phyloP scores from a whole-genome alignment of 2,888 invertebrate genomes.

The Acanthopleura granulata region DNA sequence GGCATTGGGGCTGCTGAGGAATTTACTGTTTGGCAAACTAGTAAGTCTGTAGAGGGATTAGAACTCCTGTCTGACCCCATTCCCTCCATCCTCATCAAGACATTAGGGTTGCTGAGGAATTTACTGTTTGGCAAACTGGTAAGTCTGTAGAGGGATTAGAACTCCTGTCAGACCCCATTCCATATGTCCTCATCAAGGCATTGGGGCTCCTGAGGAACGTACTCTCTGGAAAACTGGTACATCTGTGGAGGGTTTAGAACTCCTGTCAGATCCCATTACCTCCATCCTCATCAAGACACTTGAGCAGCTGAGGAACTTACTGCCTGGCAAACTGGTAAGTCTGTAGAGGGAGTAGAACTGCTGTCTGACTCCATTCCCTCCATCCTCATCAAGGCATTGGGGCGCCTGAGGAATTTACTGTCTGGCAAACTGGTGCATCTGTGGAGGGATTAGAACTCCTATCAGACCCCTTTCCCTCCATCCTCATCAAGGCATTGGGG shows the following conservation, averaged over 20 bases:
- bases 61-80: constrained; percentile 89
- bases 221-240: constrained; percentile 81
- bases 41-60: no score
- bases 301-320: constrained; percentile 86
- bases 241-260: constrained; percentile 70
- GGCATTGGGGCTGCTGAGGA: no score
- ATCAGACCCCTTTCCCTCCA: constrained; percentile 88
- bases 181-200: constrained; percentile 91
- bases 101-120: constrained; percentile 88
- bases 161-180: constrained; percentile 88
- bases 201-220: constrained; percentile 88
- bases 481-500: constrained; percentile 93
- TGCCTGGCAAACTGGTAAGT: constrained; percentile 81
- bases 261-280: constrained; percentile 90
- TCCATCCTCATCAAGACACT: constrained; percentile 92
- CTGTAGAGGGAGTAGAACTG: no score
- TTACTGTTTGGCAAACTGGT: constrained; percentile 84
- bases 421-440: constrained; percentile 79
- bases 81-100: constrained; percentile 90
- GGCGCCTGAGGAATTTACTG: constrained; percentile 86
- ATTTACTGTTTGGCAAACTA: no score
- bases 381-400: constrained; percentile 92
- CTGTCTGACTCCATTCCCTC: constrained; percentile 89
- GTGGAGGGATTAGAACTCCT: constrained; percentile 78
- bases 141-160: no score